Base-by-base conservation (phyloP, 2,797 vertebrate genomes). In the Prionace glauca region DNA sequence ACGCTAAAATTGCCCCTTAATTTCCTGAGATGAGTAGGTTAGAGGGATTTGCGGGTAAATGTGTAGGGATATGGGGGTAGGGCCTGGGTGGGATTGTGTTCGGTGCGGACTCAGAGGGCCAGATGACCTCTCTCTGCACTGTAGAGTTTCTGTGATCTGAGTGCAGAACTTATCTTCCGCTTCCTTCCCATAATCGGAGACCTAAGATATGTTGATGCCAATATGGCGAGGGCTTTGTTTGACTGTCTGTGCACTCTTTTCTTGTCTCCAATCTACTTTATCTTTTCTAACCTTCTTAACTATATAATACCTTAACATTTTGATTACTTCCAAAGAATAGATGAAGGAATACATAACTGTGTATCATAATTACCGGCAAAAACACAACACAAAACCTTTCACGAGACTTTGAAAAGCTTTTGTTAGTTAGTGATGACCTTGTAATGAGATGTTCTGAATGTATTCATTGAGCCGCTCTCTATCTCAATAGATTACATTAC, bases 401-500 rank as follows among this genome's bases (percentile, higher is more conserved):
- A 24, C n/a, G 36, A 92, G 90, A 69, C 65, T 67, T 65, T 92
- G 5, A 92, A 41, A 84, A 92, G n/a, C 2, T 20, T 67, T 41
- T 92, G 62, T 41, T n/a, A 92, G 65, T 69, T 65, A 69, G n/a
- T 92, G 36, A 92, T 69, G 62, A 65, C 62, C 90, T 65, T 16
- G 65, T 69, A 92, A 92, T 69, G 56, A 41, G n/a, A 65, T 69
- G n/a, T 67, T 41, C 67, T 92, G 90, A 92, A 92, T 69, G n/a
- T 69, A 69, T 69, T 67, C 65, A 67, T 92, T 92, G 67, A 92
- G 18, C 24, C 24, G 41, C 36, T 92, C 65, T 92, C 62, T 24
- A 65, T 65, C 32, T 65, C 60, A 91, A 32, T 65, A n/a, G 60
- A 20, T 67, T 65, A 60, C 16, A 36, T 91, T 92, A 92, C 62